A percentile compares a stretch with the other conserved stretches of the same genome.
phyloP scores from a whole-genome alignment of 1,140 invertebrate species.

The Drosophila yakuba region DNA sequence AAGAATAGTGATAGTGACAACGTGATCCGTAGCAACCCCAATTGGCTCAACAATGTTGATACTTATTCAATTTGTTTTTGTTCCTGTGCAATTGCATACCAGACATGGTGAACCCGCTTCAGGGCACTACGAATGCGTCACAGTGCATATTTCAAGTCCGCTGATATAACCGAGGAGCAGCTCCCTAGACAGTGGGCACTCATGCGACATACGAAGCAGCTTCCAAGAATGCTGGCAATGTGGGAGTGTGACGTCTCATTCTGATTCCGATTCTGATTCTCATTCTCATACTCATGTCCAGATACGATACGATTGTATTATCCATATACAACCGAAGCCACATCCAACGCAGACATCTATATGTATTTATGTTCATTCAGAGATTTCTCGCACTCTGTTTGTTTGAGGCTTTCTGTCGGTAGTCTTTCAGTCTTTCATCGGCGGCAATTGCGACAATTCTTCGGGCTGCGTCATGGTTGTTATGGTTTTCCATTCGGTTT shows the following conservation, averaged over 20 bases:
- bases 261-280: neutral
- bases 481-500: constrained; percentile 39
- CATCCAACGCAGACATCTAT: constrained; percentile 31
- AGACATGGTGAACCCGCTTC: constrained; percentile 5
- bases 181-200: constrained; percentile 55
- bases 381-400: constrained; percentile 33
- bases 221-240: constrained; percentile 73
- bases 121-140: constrained; percentile 65
- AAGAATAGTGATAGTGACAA: too few species aligned
- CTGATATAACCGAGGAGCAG: constrained; percentile 65
- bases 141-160: constrained; percentile 73
- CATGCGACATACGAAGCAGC: constrained; percentile 46
- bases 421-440: constrained; percentile 4
- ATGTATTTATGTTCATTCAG: constrained; percentile 57
- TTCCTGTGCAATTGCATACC: constrained; percentile 39
- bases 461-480: constrained; percentile 68
- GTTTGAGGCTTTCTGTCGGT: constrained; percentile 28
- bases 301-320: neutral
- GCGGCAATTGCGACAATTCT: constrained; percentile 74
- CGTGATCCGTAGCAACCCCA: too few species aligned
- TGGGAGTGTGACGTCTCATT: constrained; percentile 62
- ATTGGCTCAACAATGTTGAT: neutral
- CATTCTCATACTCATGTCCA: neutral
- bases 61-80: neutral
- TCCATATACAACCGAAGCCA: neutral